phyloP scores from a whole-genome alignment of 2,888 invertebrate genomes.

The Vandiemenella viatica region DNA sequence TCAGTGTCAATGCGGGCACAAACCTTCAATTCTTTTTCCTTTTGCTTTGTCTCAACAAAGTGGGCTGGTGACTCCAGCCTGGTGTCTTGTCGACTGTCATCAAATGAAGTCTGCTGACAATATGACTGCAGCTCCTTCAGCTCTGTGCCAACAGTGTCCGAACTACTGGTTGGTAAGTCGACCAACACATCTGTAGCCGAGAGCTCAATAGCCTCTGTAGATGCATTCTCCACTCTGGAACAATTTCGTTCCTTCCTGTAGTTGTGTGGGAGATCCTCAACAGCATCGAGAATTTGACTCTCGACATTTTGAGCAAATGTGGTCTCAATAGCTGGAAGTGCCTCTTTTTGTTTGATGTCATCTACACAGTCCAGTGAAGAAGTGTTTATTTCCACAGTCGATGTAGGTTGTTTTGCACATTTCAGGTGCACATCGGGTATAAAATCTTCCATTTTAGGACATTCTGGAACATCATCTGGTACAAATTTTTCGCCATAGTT shows the following conservation, averaged over 20 bases:
- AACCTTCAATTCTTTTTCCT: conserved; percentile 10
- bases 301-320: conserved; percentile 8
- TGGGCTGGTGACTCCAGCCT: conserved; percentile 8
- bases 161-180: background rate
- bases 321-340: conserved; percentile 1
- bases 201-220: background rate
- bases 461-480: no score
- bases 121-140: conserved; percentile 23
- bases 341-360: background rate
- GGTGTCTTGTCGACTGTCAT: conserved; percentile 11
- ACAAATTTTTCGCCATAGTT: no score
- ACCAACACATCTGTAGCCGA: conserved; percentile 1
- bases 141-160: conserved; percentile 27
- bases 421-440: no score
- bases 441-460: conserved; percentile 7
- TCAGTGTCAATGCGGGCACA: no score
- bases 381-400: background rate
- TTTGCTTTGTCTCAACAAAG: background rate
- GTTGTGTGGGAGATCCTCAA: conserved; percentile 6
- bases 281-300: conserved; percentile 14
- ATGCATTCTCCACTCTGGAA: conserved; percentile 1
- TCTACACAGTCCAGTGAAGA: no score
- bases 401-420: no score
- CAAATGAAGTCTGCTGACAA: conserved; percentile 6
- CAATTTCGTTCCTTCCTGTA: background rate